Evolutionary conservation across 2,888 invertebrate genomes (phyloP), one percentile per base, ranked within the genome.

Genomic region (Plagiodera versicolora): DNA sequence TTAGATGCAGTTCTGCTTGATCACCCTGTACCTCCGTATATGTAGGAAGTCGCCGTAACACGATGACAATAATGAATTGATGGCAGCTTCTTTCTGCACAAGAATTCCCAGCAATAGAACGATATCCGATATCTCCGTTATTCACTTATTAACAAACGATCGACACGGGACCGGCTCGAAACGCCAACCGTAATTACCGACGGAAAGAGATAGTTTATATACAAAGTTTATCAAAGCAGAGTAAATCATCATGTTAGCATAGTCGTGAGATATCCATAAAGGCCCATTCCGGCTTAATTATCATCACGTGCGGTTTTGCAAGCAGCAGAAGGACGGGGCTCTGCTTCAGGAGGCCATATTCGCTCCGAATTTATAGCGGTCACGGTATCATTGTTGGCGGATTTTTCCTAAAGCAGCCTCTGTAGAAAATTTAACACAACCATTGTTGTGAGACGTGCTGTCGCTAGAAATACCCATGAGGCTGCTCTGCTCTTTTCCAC

Each of bases 201-300:
- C 69, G 57, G 52, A 60, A 74, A 63, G 70, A 72, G 75, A 77
- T 78, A 75, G 75, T 77, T 77, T 77, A 77, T 77, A 74, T 69
- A 73, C 74, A 68, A 68, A 72, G 76, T 77, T 77, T 77, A 78
- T 77, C 78, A 77, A 78, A 77, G 77, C 72, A 70, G 73, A 73
- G 73, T 78, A 77, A 77, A 78, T 77, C 77, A 77, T 76, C 74
- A 74, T 71, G 73, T 73, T 70, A 72, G 72, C 72, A 56, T 70
- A 75, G 75, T 79, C 78, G 78, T 79, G 79, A 39, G 39, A 77
- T 77, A 76, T 75, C 76, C 77, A 75, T 75, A 77, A 75, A 76
- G 77, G 75, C 75, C 74, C 74, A 71, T 72, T 76, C 72, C 71
- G 74, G 77, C 77, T 78, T 79, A 79, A 79, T 79, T 79, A 79